Evolutionary conservation across 2,797 vertebrate genomes (phyloP), one percentile per base, ranked within the genome.

Genomic region (Ispidina picta): DNA sequence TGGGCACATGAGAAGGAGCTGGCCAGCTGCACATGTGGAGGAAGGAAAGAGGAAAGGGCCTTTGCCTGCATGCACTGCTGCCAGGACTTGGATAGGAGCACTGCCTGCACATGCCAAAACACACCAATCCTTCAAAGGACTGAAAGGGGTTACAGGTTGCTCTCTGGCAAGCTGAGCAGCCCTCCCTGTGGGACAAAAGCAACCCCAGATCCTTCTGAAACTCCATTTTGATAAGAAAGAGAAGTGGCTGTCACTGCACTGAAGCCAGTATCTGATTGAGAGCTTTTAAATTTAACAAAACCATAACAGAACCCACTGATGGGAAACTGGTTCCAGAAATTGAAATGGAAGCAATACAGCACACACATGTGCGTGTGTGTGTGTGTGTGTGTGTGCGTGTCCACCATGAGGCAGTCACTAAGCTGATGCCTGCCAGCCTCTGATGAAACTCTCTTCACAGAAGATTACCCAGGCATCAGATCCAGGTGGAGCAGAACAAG

Each of bases 331-430:
- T 65, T 90, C 83, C 86, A 90, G 70, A 92, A 90, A 95, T 90
- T 95, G 84, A 93, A 93, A 94, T 77, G 72, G 92, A 94, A 95
- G 95, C 78, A 58, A 29, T 39, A 48, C 79, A 81, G 15, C 41
- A 54, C 22, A 60, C 18, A 39, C 37, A 9, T 35, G 33, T 35
- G 33, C 33, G 33, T 35, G 33, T 9, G 8, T 35, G 33, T 35
- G 33, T 35, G 35, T 37, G 37, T 14, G 37, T 14, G 37, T 6
- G 37, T 15, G 37, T 15, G 37, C 15, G 37, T 39, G 14, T 39
- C n/a, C 33, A 28, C 15, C 17, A 29, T 0, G 0, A 76, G 81
- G 44, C 52, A 43, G 65, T 8, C 26, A 7, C 12, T 4, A 39
- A 64, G 44, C 31, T 35, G 41, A 23, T 62, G 23, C 21, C 22